Evolutionary conservation across 2,888 invertebrate species (phyloP).

Genomic region (Chelonus formosanus): DNA sequence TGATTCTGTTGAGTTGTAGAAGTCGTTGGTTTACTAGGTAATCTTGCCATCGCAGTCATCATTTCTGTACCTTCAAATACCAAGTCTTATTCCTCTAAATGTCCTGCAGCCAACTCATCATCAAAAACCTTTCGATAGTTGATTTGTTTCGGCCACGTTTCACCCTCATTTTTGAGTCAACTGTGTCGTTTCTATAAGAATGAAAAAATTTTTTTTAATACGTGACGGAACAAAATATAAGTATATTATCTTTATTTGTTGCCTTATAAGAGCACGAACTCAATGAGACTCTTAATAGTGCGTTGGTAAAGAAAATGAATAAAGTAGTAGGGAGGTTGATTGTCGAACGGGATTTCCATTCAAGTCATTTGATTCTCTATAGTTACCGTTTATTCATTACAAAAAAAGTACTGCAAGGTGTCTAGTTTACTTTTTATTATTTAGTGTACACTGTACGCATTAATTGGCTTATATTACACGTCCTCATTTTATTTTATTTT

Average conservation of each 20-base stretch:
- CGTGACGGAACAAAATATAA: neutral
- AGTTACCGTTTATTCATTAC: too few relatives aligned
- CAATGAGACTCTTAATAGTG: conserved; percentile 21
- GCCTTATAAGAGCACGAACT: neutral
- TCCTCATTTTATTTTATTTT: too few relatives aligned
- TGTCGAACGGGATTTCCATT: conserved; percentile 23
- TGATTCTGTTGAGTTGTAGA: conserved; percentile 52
- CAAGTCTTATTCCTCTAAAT: too few relatives aligned
- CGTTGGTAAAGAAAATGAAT: conserved; percentile 4
- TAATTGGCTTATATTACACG: too few relatives aligned
- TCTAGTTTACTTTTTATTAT: too few relatives aligned
- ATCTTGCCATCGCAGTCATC: conserved; percentile 64
- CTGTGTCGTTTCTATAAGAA: conserved; percentile 48
- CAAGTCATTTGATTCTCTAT: too few relatives aligned
- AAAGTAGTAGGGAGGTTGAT: neutral
- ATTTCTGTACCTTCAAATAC: conserved; percentile 42
- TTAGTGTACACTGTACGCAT: too few relatives aligned
- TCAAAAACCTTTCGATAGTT: too few relatives aligned
- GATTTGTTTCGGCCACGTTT: conserved; percentile 50
- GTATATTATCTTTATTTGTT: neutral
- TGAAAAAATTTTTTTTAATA: conserved; percentile 13
- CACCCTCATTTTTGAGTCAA: conserved; percentile 55
- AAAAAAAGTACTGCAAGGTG: too few relatives aligned
- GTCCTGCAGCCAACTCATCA: too few relatives aligned
- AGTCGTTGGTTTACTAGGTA: conserved; percentile 60